These are phyloP conservation scores for Thamnophis elegans DNA, from an alignment of 2,797 vertebrate species.

Conservation along the genomic window DNA sequence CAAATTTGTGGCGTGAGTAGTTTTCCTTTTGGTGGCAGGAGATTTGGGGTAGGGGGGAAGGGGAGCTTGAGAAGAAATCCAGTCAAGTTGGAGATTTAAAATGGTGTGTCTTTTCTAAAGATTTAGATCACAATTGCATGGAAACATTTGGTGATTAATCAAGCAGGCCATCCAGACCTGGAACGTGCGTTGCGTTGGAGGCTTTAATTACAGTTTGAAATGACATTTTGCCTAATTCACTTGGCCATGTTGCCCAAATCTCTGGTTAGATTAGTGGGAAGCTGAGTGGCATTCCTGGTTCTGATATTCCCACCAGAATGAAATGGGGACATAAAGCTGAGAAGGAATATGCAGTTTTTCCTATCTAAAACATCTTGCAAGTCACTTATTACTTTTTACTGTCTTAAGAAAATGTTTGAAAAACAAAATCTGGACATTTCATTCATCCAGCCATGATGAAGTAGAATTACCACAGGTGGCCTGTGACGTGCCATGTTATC, in stretches of 20 bases:
- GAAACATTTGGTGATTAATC: background rate
- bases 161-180: background rate
- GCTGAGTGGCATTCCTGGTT: background rate
- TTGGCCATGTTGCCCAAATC: background rate
- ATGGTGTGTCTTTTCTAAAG: background rate
- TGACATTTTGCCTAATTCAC: background rate
- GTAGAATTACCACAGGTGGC: background rate
- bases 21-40: background rate
- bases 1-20: constrained; percentile 73
- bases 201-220: background rate
- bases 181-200: background rate
- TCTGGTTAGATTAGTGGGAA: background rate
- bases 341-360: background rate
- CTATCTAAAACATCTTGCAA: background rate
- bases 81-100: background rate
- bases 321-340: background rate
- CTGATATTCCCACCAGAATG: background rate
- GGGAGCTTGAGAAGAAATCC: background rate
- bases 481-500: background rate
- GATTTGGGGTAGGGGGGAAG: background rate
- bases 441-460: background rate
- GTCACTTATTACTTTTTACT: background rate
- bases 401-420: background rate
- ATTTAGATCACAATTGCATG: background rate
- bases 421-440: background rate